These are phyloP conservation scores for Vespertilio murinus DNA, from an alignment of 2,797 vertebrate genomes.

Conservation along the genomic window DNA sequence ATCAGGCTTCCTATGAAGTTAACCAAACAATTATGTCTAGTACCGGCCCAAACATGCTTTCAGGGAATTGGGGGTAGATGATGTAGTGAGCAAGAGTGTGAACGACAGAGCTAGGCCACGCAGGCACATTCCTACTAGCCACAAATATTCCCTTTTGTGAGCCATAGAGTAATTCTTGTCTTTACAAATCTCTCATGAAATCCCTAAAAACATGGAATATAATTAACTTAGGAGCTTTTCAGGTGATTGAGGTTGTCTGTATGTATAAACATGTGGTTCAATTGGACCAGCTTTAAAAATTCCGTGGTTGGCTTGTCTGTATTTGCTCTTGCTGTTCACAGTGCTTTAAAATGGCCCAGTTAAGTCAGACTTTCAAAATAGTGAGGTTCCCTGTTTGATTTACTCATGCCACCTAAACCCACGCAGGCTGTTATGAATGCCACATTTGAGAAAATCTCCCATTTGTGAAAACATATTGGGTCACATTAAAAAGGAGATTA, in stretches of 20 bases:
- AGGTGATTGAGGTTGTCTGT: slow-evolving; percentile 58
- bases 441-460: slow-evolving; percentile 71
- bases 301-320: slow-evolving; percentile 54
- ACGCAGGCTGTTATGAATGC: slow-evolving; percentile 65
- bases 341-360: slow-evolving; percentile 50
- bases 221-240: slow-evolving; percentile 65
- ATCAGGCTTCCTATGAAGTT: slow-evolving; percentile 43
- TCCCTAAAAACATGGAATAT: slow-evolving; percentile 53
- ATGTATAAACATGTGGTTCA: slow-evolving; percentile 61
- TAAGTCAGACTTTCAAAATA: slow-evolving; percentile 60
- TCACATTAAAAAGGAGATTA: slow-evolving; percentile 70
- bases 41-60: slow-evolving; percentile 31
- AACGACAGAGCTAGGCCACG: background rate
- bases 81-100: background rate
- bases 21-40: slow-evolving; percentile 18
- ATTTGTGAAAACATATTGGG: slow-evolving; percentile 66
- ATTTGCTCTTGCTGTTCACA: slow-evolving; percentile 37
- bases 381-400: slow-evolving; percentile 62
- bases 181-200: slow-evolving; percentile 56
- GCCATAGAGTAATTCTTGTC: slow-evolving; percentile 52
- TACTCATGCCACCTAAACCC: slow-evolving; percentile 51
- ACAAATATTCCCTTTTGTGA: slow-evolving; percentile 56
- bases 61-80: background rate
- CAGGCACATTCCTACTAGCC: background rate
- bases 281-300: slow-evolving; percentile 47